Conservation (phyloP, 2,888 invertebrate genomes). For the Dynastes tityus region DNA sequence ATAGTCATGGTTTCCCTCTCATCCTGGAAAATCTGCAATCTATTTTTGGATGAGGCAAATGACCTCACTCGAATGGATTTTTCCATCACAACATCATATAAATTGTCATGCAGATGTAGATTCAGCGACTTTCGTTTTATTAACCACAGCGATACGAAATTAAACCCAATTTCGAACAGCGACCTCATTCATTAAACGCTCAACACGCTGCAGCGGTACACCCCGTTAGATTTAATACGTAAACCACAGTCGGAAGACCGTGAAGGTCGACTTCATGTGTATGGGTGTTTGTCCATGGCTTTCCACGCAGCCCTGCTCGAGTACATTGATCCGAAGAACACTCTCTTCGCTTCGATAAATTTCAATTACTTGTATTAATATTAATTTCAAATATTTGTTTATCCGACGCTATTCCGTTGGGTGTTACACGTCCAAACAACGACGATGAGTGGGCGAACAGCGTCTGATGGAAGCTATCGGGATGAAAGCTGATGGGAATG, state of each 20-base stretch:
- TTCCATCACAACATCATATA: too few species aligned
- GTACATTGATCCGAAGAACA: background rate
- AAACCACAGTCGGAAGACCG: conserved; percentile 1
- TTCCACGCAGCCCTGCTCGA: background rate
- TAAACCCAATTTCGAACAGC: background rate
- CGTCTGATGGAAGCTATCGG: too few species aligned
- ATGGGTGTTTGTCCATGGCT: background rate
- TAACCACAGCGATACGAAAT: background rate
- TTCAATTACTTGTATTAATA: conserved; percentile 21
- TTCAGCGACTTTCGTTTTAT: background rate
- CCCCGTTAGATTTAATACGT: background rate
- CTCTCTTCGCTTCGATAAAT: conserved; percentile 11
- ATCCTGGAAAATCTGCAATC: too few species aligned
- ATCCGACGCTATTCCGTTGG: background rate
- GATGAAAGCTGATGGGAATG: too few species aligned
- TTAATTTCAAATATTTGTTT: conserved; percentile 27
- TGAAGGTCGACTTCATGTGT: background rate
- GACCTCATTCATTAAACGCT: background rate
- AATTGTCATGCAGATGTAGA: background rate
- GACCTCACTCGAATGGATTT: too few species aligned
- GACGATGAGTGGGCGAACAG: too few species aligned
- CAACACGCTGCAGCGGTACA: background rate
- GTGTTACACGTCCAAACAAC: background rate
- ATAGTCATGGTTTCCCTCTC: too few species aligned
- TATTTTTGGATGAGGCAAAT: too few species aligned